Conservation (phyloP, 2,888 invertebrate genomes). For the Andricus curvator region DNA sequence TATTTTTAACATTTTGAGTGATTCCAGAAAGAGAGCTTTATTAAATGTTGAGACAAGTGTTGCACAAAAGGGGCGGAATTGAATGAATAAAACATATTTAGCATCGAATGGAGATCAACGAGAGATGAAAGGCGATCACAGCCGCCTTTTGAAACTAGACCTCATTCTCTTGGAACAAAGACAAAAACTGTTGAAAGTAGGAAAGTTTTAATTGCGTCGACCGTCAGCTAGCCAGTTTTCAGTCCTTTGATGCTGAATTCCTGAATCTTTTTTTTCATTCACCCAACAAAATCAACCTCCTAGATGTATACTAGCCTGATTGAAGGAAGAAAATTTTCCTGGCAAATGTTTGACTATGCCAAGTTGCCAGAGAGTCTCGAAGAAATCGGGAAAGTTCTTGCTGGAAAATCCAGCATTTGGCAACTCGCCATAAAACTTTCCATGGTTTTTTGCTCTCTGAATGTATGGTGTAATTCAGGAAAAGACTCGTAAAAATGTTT, state of each 20-base stretch:
- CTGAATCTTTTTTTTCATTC: conserved; percentile 30
- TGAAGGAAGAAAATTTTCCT: conserved; percentile 49
- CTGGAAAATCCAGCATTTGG: conserved; percentile 13
- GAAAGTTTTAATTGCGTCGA: conserved; percentile 74
- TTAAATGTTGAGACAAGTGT: background rate
- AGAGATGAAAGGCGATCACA: conserved; percentile 53
- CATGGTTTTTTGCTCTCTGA: background rate
- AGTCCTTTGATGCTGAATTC: conserved; percentile 57
- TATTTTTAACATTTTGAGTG: background rate
- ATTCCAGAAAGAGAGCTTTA: background rate
- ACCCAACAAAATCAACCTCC: conserved; percentile 42
- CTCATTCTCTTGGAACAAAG: conserved; percentile 62
- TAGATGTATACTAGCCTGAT: conserved; percentile 44
- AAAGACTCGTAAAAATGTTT: background rate
- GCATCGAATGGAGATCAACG: conserved; percentile 48
- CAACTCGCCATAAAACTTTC: conserved; percentile 15
- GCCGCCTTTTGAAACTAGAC: conserved; percentile 44
- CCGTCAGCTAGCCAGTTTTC: conserved; percentile 53
- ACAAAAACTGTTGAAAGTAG: conserved; percentile 70
- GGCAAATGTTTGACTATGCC: conserved; percentile 52
- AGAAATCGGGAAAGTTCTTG: conserved; percentile 23
- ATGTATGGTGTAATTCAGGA: background rate
- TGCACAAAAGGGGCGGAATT: conserved; percentile 42
- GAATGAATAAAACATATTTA: conserved; percentile 53
- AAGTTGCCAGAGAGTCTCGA: conserved; percentile 26